Conservation (phyloP, 2,797 vertebrate genomes). For the Macrochelys suwanniensis region DNA sequence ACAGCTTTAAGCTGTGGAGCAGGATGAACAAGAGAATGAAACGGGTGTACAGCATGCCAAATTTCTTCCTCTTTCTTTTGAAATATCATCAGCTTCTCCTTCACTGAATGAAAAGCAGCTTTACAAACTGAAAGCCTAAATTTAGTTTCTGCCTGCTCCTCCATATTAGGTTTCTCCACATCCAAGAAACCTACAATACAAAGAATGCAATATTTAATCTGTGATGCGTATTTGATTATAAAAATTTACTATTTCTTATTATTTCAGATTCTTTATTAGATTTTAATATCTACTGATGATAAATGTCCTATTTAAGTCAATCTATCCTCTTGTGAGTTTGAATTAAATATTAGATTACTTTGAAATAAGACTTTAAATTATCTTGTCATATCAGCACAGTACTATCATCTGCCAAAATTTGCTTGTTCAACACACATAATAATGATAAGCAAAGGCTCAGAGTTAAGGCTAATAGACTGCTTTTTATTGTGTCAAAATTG, state of each 20-base stretch:
- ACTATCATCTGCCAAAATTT: background rate
- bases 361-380: background rate
- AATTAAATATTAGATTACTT: background rate
- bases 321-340: background rate
- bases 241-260: background rate
- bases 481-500: background rate
- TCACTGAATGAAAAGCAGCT: conserved; percentile 53
- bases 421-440: accelerated
- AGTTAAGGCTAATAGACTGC: too few species aligned
- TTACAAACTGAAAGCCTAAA: conserved; percentile 69
- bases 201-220: background rate
- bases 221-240: background rate
- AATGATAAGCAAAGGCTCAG: accelerated
- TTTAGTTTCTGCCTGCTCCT: conserved; percentile 8
- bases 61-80: conserved; percentile 46
- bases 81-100: conserved; percentile 13
- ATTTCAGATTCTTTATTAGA: background rate
- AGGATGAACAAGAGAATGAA: conserved; percentile 18
- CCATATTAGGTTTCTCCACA: background rate
- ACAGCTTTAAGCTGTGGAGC: background rate
- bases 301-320: background rate
- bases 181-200: conserved; percentile 10
- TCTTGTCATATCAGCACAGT: accelerated
- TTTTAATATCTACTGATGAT: background rate
- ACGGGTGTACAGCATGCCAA: conserved; percentile 21